A percentile compares a stretch with the other conserved stretches of the same genome.
Conservation (phyloP, 2,888 invertebrate species). For the Drosophila colorata region DNA sequence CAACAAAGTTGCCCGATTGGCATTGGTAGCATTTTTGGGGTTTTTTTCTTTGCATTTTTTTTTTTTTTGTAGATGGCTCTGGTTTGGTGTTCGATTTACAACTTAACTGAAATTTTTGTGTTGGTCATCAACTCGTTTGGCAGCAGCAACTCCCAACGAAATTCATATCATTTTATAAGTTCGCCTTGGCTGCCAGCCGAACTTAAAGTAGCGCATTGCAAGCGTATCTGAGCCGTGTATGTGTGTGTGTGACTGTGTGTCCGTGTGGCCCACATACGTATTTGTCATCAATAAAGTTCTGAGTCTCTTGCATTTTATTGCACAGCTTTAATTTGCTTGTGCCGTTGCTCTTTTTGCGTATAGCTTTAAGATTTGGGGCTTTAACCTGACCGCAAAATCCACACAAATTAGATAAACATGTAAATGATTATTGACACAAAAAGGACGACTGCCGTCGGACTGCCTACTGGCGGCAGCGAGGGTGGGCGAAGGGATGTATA, state of each 20-base stretch:
- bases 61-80: slow-evolving; percentile 15
- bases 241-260: slow-evolving; percentile 22
- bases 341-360: slow-evolving; percentile 2
- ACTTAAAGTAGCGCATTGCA: slow-evolving; percentile 57
- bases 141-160: slow-evolving; percentile 35
- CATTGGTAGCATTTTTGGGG: slow-evolving; percentile 56
- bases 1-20: slow-evolving; percentile 58
- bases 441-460: slow-evolving; percentile 44
- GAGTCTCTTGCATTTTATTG: slow-evolving; percentile 35
- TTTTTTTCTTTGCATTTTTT: slow-evolving; percentile 19
- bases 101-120: slow-evolving; percentile 66
- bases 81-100: slow-evolving; percentile 64
- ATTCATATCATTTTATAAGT: slow-evolving; percentile 53
- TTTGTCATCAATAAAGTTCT: slow-evolving; percentile 43
- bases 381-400: slow-evolving; percentile 40
- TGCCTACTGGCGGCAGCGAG: background rate
- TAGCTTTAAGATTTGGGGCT: slow-evolving; percentile 25
- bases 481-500: slow-evolving; percentile 38
- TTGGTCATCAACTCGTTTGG: slow-evolving; percentile 73
- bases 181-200: slow-evolving; percentile 41
- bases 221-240: slow-evolving; percentile 12
- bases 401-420: slow-evolving; percentile 78
- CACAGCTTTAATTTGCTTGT: slow-evolving; percentile 35
- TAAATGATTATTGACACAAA: slow-evolving; percentile 76
- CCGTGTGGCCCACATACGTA: slow-evolving; percentile 50